These are phyloP conservation scores for Neogobius melanostomus DNA, from an alignment of 2,113 vertebrate species.

Conservation along the genomic window DNA sequence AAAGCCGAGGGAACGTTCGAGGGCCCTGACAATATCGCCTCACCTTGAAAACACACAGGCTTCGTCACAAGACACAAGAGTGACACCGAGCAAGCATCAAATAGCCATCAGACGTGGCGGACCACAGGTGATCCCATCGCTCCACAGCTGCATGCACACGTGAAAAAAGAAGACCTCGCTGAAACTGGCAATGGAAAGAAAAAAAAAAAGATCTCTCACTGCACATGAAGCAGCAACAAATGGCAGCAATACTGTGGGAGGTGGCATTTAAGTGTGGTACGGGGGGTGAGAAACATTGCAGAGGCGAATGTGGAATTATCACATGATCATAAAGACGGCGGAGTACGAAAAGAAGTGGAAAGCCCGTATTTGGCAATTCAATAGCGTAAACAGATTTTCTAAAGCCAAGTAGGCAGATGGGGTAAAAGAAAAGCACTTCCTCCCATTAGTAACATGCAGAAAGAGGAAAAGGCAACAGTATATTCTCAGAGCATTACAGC, in stretches of 20 bases:
- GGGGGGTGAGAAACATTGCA: background rate
- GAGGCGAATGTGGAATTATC: conserved; percentile 25
- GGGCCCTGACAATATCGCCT: conserved; percentile 60
- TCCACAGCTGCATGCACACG: background rate
- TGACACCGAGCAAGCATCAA: conserved; percentile 49
- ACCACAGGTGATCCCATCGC: conserved; percentile 26
- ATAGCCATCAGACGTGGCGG: conserved; percentile 52
- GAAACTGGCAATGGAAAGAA: conserved; percentile 20
- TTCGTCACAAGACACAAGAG: conserved; percentile 36
- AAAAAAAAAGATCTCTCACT: conserved; percentile 19
- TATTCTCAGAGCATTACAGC: background rate
- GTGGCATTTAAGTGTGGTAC: conserved; percentile 46
- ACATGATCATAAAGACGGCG: conserved; percentile 21
- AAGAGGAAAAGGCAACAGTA: conserved; percentile 29
- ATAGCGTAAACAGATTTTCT: conserved; percentile 12
- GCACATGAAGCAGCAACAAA: conserved; percentile 38
- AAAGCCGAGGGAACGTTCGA: conserved; percentile 54
- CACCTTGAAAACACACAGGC: conserved; percentile 66
- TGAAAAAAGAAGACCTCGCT: conserved; percentile 14
- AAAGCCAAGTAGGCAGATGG: conserved; percentile 13
- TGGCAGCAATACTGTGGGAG: conserved; percentile 47
- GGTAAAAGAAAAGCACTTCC: conserved; percentile 36
- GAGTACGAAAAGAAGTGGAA: background rate
- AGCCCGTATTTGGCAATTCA: conserved; percentile 27
- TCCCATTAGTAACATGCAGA: conserved; percentile 24